A percentile compares a stretch with the other conserved stretches of the same genome.
phyloP scores from a whole-genome alignment of 2,797 vertebrate species.

The Babyrousa celebensis region DNA sequence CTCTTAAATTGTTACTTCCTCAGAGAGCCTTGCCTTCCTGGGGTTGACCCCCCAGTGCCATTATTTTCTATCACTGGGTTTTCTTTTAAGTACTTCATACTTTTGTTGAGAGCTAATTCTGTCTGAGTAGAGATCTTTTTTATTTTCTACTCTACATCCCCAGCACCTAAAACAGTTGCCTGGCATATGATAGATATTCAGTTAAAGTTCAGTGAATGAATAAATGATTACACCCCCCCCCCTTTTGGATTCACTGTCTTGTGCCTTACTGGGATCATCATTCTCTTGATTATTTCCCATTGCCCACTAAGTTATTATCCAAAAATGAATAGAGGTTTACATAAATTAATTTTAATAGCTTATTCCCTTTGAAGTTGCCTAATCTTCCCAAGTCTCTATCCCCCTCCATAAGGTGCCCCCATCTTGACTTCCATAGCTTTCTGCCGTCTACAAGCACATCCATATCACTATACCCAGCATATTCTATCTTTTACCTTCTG shows the following conservation, averaged over 20 bases:
- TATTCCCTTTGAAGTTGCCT: conserved; percentile 54
- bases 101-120: conserved; percentile 38
- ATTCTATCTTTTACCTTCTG: not conserved
- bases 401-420: not conserved
- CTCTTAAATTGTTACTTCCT: not conserved
- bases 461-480: not conserved
- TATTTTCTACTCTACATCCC: not conserved
- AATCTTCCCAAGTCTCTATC: not conserved
- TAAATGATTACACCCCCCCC: not conserved
- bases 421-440: not conserved
- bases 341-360: conserved; percentile 29
- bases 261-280: not conserved
- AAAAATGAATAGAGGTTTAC: conserved; percentile 46
- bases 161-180: not conserved
- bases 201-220: conserved; percentile 53
- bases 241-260: not conserved
- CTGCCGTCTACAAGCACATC: not conserved
- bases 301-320: conserved; percentile 31
- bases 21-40: not conserved
- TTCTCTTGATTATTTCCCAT: conserved; percentile 40
- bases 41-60: not conserved
- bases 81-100: not conserved
- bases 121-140: conserved; percentile 47
- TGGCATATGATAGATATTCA: not conserved
- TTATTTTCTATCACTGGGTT: not conserved